Percentiles rank a stretch among this genome's conserved stretches.
These are phyloP conservation scores for Sus cebifrons DNA, from an alignment of 2,797 vertebrate genomes.

Conservation along the genomic window DNA sequence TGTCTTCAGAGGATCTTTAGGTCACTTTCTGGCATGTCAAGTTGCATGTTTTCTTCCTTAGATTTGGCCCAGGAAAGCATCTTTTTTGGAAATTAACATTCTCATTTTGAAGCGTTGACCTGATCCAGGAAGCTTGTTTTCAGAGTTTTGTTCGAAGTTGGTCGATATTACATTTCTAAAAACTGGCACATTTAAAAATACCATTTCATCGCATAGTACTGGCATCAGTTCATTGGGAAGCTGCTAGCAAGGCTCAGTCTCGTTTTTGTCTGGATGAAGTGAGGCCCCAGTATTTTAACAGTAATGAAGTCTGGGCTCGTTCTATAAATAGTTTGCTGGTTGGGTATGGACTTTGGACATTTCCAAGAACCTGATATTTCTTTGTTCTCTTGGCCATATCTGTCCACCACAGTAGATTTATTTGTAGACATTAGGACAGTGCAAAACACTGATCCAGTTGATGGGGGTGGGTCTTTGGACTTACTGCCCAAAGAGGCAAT, in stretches of 20 bases:
- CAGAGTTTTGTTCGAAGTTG: background rate
- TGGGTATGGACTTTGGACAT: background rate
- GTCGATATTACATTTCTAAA: slow-evolving; percentile 16
- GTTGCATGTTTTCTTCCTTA: background rate
- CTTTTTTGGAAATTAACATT: slow-evolving; percentile 20
- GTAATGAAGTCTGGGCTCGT: background rate
- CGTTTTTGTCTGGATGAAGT: slow-evolving; percentile 38
- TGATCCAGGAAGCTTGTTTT: slow-evolving; percentile 20
- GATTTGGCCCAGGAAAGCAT: background rate
- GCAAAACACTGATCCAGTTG: background rate
- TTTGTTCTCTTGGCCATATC: slow-evolving; percentile 9
- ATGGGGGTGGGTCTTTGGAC: background rate
- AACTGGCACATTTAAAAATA: background rate
- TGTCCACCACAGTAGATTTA: background rate
- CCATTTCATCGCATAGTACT: background rate
- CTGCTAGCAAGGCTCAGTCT: background rate
- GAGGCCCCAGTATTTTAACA: slow-evolving; percentile 24
- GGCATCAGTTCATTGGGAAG: background rate
- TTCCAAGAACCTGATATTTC: background rate
- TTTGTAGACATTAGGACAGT: background rate
- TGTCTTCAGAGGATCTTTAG: background rate
- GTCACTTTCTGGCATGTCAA: background rate
- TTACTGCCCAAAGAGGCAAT: background rate
- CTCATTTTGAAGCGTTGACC: slow-evolving; percentile 10
- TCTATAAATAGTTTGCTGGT: background rate